phyloP scores from a whole-genome alignment of 2,113 vertebrate species.

The Triplophysa tibetana region DNA sequence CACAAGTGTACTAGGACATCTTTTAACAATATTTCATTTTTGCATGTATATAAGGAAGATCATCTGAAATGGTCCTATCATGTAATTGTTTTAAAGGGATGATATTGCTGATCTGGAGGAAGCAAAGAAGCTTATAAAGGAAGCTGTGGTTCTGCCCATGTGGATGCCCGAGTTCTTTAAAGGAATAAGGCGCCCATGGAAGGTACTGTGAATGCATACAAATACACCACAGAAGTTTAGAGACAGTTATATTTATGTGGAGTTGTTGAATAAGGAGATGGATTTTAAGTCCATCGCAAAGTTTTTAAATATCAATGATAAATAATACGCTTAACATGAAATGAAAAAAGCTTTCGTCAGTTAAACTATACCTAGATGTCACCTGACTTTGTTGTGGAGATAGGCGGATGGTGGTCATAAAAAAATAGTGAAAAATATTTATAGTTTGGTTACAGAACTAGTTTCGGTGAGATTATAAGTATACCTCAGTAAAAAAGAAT shows the following conservation, averaged over 20 bases:
- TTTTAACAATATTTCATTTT: neutral
- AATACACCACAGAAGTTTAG: neutral
- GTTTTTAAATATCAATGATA: neutral
- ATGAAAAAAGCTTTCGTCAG: no score
- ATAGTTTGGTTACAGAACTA: no score
- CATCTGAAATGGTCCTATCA: neutral
- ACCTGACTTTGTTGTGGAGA: no score
- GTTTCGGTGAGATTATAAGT: no score
- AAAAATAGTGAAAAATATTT: no score
- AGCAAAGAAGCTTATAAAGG: slow-evolving; percentile 94
- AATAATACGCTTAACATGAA: neutral
- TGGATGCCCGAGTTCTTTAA: slow-evolving; percentile 99
- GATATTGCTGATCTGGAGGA: slow-evolving; percentile 95
- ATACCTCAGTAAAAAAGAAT: no score
- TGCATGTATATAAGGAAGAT: slow-evolving; percentile 13
- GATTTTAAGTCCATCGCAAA: neutral
- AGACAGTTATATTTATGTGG: neutral
- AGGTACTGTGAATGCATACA: slow-evolving; percentile 71
- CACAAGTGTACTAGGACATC: neutral
- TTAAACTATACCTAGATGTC: no score
- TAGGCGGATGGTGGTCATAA: no score
- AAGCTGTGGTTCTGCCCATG: slow-evolving; percentile 96
- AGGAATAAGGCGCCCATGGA: slow-evolving; percentile 96
- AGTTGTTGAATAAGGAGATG: neutral
- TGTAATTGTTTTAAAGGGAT: slow-evolving; percentile 74